These are phyloP conservation scores for Mobula hypostoma DNA, from an alignment of 2,113 vertebrate genomes.

Conservation along the genomic window DNA sequence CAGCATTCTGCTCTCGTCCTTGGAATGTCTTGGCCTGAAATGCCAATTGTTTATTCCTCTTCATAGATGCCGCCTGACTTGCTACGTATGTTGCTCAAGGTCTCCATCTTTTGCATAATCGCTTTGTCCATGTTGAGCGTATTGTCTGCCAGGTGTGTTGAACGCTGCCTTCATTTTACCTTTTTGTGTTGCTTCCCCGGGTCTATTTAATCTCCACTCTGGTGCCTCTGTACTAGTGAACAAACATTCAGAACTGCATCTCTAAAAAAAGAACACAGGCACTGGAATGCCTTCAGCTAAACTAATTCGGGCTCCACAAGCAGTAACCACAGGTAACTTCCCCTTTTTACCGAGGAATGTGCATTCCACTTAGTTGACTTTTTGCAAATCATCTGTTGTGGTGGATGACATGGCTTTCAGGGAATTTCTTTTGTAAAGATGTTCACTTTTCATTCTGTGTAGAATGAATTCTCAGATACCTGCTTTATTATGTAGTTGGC, in stretches of 20 bases:
- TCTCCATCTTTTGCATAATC: too few species aligned
- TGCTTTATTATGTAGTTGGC: conserved; percentile 26
- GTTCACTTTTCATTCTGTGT: conserved; percentile 11
- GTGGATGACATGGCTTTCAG: background rate
- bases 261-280: background rate
- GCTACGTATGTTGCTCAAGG: too few species aligned
- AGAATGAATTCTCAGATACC: conserved; percentile 41
- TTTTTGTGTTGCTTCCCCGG: background rate
- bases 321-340: background rate
- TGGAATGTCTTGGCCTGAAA: too few species aligned
- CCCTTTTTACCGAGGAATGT: background rate
- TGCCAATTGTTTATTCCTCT: too few species aligned
- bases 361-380: background rate
- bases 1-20: background rate
- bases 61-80: too few species aligned
- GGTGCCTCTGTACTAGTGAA: background rate
- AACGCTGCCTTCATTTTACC: background rate
- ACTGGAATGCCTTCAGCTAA: background rate
- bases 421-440: conserved; percentile 29
- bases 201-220: background rate
- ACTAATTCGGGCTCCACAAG: background rate
- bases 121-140: background rate
- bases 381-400: background rate
- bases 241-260: background rate
- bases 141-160: background rate